Evolutionary conservation across 2,888 invertebrate species (phyloP).

Genomic region (Tetrapedia diversipes): DNA sequence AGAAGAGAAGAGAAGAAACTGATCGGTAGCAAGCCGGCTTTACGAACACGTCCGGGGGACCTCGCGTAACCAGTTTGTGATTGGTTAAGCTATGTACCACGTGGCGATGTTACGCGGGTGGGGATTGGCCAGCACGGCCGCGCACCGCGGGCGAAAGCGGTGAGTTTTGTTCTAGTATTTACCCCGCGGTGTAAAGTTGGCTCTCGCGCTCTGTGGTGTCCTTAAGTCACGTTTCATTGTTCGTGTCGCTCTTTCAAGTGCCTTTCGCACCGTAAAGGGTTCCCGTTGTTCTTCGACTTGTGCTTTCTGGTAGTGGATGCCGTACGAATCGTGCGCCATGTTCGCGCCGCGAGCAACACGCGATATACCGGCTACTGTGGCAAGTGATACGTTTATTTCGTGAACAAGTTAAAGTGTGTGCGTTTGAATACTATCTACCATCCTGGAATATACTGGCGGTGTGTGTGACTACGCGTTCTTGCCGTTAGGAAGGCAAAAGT

Average conservation of each 20-base stretch:
- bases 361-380: slow-evolving; percentile 46
- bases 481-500: slow-evolving; percentile 33
- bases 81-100: slow-evolving; percentile 65
- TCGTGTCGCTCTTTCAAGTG: slow-evolving; percentile 43
- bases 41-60: slow-evolving; percentile 49
- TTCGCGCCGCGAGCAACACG: slow-evolving; percentile 61
- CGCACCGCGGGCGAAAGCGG: slow-evolving; percentile 73
- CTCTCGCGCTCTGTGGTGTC: slow-evolving; percentile 65
- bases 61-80: slow-evolving; percentile 51
- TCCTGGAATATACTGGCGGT: slow-evolving; percentile 2
- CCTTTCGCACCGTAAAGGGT: slow-evolving; percentile 8
- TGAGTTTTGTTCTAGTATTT: slow-evolving; percentile 78
- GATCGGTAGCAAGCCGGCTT: slow-evolving; percentile 60
- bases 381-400: slow-evolving; percentile 44
- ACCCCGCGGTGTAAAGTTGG: slow-evolving; percentile 76
- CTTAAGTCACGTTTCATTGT: slow-evolving; percentile 64
- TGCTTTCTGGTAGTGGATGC: slow-evolving; percentile 34
- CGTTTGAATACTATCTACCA: slow-evolving; percentile 50
- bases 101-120: slow-evolving; percentile 67
- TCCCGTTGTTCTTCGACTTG: slow-evolving; percentile 9
- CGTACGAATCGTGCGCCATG: slow-evolving; percentile 58
- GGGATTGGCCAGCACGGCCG: slow-evolving; percentile 75
- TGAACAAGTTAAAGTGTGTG: slow-evolving; percentile 36
- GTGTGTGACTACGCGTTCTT: slow-evolving; percentile 25
- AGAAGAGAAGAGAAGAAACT: slow-evolving; percentile 55